Base-by-base conservation (phyloP, 2,797 vertebrate species). In the Anguilla obscura region DNA sequence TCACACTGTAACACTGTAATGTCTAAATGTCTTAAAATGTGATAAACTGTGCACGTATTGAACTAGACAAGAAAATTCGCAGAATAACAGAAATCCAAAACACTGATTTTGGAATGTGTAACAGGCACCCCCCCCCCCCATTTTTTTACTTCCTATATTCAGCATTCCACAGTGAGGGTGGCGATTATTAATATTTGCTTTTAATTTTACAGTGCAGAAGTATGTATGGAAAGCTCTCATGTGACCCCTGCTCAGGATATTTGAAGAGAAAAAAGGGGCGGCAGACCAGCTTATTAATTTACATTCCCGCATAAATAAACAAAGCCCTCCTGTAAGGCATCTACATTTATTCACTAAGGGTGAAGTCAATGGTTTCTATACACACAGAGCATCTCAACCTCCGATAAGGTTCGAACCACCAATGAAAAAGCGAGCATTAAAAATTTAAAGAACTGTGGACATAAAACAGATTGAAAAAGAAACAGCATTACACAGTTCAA, bases 171-270 rank as follows among this genome's bases (percentile, higher is more conserved):
- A 91, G 91, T 92, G 93, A 94, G 92, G 92, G 92, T 92, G 90
- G 92, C 84, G 88, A 93, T 95, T 96, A 96, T 96, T 96, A 96
- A 96, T 97, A 97, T 97, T 97, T 96, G 95, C 94, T 97, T 97
- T 97, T 97, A 94, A 97, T 96, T 96, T 96, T 48, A 93, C 89
- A 88, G 40, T 91, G 93, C 91, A 93, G 87, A 60, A 58, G 86
- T 88, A 88, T 90, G 92, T 91, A 90, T 91, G 63, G 85, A 12
- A 58, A 86, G 87, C 79, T 48, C 79, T 86, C 93, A 92, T 92
- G 89, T 91, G 93, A 94, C 91, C 92, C 89, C 89, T 86, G 92
- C 91, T 93, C 94, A 94, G 94, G 94, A 95, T 95, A 95, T 95
- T 94, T 54, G 82, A 84, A 48, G 27, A 84, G 45, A 8, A 36